phyloP scores from a whole-genome alignment of 2,113 vertebrate species.

The Meles meles region DNA sequence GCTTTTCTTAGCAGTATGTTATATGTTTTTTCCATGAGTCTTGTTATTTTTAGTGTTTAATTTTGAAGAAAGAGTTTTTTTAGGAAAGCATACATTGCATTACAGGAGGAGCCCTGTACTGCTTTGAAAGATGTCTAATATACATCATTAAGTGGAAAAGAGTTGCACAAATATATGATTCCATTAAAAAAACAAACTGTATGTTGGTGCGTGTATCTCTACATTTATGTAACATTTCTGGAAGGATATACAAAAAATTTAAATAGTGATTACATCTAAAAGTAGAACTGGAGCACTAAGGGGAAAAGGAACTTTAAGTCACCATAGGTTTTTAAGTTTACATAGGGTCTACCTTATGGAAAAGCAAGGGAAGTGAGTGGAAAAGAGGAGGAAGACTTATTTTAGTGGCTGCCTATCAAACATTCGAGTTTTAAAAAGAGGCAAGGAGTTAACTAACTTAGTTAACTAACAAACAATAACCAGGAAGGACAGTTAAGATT shows the following conservation, averaged over 20 bases:
- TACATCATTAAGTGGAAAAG: neutral
- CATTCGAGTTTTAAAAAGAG: neutral
- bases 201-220: neutral
- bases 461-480: neutral
- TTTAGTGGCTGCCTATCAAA: neutral
- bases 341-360: neutral
- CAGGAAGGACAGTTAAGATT: neutral
- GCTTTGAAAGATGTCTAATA: neutral
- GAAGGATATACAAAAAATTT: neutral
- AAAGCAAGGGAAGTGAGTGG: neutral
- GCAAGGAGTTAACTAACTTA: neutral
- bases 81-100: neutral
- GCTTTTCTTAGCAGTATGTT: neutral
- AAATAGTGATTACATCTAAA: neutral
- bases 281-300: neutral
- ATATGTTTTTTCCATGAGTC: neutral
- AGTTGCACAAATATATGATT: neutral
- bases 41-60: neutral
- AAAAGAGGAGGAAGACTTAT: neutral
- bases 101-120: neutral
- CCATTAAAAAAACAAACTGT: neutral
- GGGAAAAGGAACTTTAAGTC: neutral
- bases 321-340: slow-evolving; percentile 60
- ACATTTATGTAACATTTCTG: neutral
- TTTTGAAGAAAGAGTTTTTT: neutral